A percentile compares a stretch with the other conserved stretches of the same genome.
Evolutionary conservation across 1,140 invertebrate species (phyloP).

Genomic region (Zaprionus gabonicus): DNA sequence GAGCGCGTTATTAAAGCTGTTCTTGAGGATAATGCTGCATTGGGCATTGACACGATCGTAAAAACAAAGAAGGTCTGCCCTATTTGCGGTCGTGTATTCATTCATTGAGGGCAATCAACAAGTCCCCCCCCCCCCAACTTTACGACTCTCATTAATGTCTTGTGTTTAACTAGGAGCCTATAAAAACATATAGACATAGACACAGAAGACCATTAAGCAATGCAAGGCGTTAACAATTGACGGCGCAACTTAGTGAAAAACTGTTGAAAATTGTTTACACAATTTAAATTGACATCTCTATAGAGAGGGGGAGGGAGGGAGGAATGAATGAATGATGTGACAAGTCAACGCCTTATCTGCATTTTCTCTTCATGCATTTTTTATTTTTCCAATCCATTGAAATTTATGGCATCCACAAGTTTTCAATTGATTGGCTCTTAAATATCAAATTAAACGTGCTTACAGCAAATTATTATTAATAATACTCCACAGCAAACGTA

Average conservation of each 20-base stretch:
- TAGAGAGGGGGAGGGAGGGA: neutral
- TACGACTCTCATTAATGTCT: slow-evolving; percentile 18
- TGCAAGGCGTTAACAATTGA: slow-evolving; percentile 59
- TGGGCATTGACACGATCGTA: slow-evolving; percentile 25
- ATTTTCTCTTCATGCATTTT: slow-evolving; percentile 45
- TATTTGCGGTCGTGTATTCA: slow-evolving; percentile 18
- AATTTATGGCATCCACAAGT: slow-evolving; percentile 67
- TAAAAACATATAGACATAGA: slow-evolving; percentile 24
- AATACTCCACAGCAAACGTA: slow-evolving; percentile 38
- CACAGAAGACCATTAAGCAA: slow-evolving; percentile 30
- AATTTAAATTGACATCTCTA: slow-evolving; percentile 45
- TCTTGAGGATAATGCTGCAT: slow-evolving; percentile 37
- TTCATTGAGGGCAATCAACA: slow-evolving; percentile 64
- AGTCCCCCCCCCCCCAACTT: slow-evolving; percentile 6
- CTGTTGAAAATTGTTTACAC: slow-evolving; percentile 42
- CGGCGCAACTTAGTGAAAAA: slow-evolving; percentile 39
- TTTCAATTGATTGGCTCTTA: slow-evolving; percentile 76
- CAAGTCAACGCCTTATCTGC: slow-evolving; percentile 44
- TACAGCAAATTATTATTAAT: slow-evolving; percentile 54
- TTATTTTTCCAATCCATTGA: slow-evolving; percentile 57
- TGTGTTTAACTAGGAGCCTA: slow-evolving; percentile 19
- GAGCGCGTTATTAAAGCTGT: neutral
- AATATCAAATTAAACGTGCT: slow-evolving; percentile 59
- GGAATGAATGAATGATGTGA: slow-evolving; percentile 76
- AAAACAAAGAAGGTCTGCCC: slow-evolving; percentile 24